Evolutionary conservation across 2,797 vertebrate species (phyloP).

Genomic region (Gymnoscopelus braueri): DNA sequence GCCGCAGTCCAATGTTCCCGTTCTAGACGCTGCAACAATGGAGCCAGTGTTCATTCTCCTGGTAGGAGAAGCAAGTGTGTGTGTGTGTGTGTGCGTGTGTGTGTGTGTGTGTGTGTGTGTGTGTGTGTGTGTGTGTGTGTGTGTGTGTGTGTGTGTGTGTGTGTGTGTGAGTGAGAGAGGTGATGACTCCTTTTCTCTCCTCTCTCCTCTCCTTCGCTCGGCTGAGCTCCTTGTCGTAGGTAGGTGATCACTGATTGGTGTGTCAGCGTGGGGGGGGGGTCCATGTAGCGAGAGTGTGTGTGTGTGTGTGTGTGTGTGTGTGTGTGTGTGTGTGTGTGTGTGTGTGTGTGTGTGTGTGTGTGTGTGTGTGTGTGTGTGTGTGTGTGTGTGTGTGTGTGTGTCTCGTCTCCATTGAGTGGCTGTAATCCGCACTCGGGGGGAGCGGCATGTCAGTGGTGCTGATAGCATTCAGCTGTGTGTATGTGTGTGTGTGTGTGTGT

Average conservation of each 20-base stretch:
- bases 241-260: constrained; percentile 66
- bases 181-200: constrained; percentile 32
- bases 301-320: too few relatives aligned
- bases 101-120: too few relatives aligned
- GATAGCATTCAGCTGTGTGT: constrained; percentile 81
- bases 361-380: constrained; percentile 27
- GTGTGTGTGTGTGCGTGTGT: too few relatives aligned
- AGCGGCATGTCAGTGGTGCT: constrained; percentile 77
- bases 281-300: constrained; percentile 65
- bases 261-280: constrained; percentile 65
- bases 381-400: too few relatives aligned
- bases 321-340: too few relatives aligned
- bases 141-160: too few relatives aligned
- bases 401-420: constrained; percentile 72
- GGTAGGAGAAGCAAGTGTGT: constrained; percentile 50
- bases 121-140: too few relatives aligned
- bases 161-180: too few relatives aligned
- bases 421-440: constrained; percentile 81
- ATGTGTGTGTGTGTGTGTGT: constrained; percentile 26
- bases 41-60: constrained; percentile 63
- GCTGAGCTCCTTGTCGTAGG: constrained; percentile 49
- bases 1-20: constrained; percentile 48
- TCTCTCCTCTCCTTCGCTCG: constrained; percentile 45
- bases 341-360: too few relatives aligned
- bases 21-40: constrained; percentile 48